Evolutionary conservation across 2,113 vertebrate genomes (phyloP).

Genomic region (Mellivora capensis): DNA sequence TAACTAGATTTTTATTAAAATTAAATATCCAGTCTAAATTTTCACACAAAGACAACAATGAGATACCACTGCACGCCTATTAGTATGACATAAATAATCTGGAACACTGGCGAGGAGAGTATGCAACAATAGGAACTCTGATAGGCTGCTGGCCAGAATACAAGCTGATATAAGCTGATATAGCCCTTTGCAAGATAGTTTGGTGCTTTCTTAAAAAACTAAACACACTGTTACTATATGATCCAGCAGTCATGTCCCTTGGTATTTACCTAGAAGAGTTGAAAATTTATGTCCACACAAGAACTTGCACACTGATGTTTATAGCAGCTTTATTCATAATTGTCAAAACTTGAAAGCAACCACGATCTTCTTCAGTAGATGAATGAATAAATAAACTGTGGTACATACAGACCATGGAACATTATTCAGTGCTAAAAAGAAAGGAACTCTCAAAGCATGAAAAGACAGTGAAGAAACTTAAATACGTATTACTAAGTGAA

Average conservation of each 20-base stretch:
- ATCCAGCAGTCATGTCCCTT: not conserved
- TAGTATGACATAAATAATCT: not conserved
- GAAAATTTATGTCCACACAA: not conserved
- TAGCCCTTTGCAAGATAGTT: not conserved
- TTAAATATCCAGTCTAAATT: conserved; percentile 43
- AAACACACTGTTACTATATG: not conserved
- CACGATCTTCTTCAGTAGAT: not conserved
- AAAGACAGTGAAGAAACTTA: not conserved
- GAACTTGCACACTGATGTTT: not conserved
- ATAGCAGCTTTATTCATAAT: not conserved
- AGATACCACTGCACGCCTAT: not conserved
- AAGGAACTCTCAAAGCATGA: not conserved
- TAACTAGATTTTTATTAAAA: conserved; percentile 19
- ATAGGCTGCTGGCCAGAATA: not conserved
- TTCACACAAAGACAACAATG: not conserved
- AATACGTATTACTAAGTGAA: not conserved
- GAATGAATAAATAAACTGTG: not conserved
- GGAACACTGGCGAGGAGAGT: not conserved
- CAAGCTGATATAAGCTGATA: not conserved
- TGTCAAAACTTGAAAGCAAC: not conserved
- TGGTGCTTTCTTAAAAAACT: not conserved
- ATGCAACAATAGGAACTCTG: not conserved
- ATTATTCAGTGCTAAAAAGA: not conserved
- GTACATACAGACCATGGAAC: not conserved
- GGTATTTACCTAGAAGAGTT: not conserved